These are phyloP conservation scores for Parotocinclus haroldoi DNA, from an alignment of 2,797 vertebrate genomes.

Conservation along the genomic window DNA sequence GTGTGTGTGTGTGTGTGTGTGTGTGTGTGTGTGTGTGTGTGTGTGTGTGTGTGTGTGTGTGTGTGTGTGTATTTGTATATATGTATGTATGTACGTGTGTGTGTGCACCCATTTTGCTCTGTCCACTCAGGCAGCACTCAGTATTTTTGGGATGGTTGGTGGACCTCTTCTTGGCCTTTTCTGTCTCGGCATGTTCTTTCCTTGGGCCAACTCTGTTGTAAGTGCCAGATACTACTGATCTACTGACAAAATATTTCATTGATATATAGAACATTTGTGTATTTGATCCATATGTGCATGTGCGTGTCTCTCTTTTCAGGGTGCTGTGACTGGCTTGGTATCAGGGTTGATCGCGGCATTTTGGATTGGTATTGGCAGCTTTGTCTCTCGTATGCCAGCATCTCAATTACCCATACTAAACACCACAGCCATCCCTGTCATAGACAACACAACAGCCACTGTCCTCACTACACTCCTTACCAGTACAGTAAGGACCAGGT, in stretches of 20 bases:
- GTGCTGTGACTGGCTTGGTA: constrained; percentile 78
- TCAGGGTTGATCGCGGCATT: constrained; percentile 88
- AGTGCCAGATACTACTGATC: constrained; percentile 55
- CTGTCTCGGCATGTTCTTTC: constrained; percentile 90
- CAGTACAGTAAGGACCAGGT: constrained; percentile 64
- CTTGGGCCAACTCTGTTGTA: constrained; percentile 84
- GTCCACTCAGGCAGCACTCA: constrained; percentile 84
- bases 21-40: too few relatives aligned
- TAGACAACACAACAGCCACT: constrained; percentile 67
- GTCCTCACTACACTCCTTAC: constrained; percentile 62
- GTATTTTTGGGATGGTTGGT: constrained; percentile 97
- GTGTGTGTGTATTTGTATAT: too few relatives aligned
- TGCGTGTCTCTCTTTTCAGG: constrained; percentile 63
- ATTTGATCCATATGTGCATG: too few relatives aligned
- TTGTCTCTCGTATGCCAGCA: constrained; percentile 55
- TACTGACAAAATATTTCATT: not conserved
- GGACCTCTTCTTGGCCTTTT: constrained; percentile 89
- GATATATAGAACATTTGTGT: too few relatives aligned
- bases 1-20: not conserved
- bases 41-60: too few relatives aligned
- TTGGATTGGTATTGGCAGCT: constrained; percentile 89
- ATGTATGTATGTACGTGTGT: too few relatives aligned
- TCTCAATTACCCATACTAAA: constrained; percentile 39
- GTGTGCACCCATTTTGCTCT: not conserved
- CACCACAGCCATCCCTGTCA: constrained; percentile 41